Evolutionary conservation across 2,888 invertebrate genomes (phyloP).

Genomic region (Electrophaes corylata): DNA sequence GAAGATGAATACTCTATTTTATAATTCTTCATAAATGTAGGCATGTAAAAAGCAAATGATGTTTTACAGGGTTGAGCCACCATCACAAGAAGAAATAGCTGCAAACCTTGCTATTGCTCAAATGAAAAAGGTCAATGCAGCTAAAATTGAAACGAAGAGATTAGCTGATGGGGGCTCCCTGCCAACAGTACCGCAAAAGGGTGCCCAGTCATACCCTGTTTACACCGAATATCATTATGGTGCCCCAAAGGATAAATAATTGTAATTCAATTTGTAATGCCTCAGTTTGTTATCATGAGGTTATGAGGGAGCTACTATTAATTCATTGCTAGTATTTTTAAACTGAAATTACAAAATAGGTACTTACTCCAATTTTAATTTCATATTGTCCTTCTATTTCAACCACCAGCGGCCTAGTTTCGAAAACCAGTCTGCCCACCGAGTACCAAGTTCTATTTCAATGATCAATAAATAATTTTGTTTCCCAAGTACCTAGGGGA

Average conservation of each 20-base stretch:
- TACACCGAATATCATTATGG: conserved; percentile 86
- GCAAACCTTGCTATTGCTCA: conserved; percentile 88
- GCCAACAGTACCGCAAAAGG: conserved; percentile 57
- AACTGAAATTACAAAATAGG: background rate
- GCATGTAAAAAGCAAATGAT: background rate
- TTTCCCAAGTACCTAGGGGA: too few relatives aligned
- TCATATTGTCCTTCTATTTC: background rate
- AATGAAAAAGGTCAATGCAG: conserved; percentile 90
- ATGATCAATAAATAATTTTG: too few relatives aligned
- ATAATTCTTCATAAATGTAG: background rate
- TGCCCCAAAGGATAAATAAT: conserved; percentile 23
- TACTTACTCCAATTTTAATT: too few relatives aligned
- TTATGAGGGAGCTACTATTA: background rate
- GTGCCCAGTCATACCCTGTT: conserved; percentile 76
- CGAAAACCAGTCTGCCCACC: too few relatives aligned
- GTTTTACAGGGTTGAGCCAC: conserved; percentile 83
- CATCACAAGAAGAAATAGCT: conserved; percentile 89
- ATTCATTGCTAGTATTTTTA: background rate
- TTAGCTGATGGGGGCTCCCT: conserved; percentile 73
- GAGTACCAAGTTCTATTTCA: too few relatives aligned
- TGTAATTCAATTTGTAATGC: background rate
- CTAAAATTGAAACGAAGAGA: conserved; percentile 86
- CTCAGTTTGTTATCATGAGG: background rate
- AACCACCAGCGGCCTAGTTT: too few relatives aligned
- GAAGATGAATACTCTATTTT: too few relatives aligned